These are phyloP conservation scores for Mycetomoellerius zeteki DNA, from an alignment of 1,140 invertebrate genomes.

Conservation along the genomic window DNA sequence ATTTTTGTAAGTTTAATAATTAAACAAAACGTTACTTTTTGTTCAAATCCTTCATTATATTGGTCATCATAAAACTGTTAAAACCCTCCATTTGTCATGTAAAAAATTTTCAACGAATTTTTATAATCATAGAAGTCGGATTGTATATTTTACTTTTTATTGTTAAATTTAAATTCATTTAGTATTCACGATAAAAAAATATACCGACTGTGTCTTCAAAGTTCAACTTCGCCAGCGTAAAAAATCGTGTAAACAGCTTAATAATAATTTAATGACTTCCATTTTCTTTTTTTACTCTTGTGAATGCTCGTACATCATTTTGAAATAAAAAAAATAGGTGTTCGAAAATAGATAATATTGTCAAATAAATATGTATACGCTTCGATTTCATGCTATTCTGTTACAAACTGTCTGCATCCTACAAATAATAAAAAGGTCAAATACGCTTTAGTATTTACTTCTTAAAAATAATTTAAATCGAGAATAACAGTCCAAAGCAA, in stretches of 20 bases:
- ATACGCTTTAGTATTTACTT: background rate
- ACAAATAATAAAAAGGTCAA: background rate
- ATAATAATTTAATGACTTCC: background rate
- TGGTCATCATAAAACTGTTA: too few species aligned
- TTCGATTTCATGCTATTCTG: constrained; percentile 9
- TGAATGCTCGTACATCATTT: background rate
- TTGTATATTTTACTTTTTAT: too few species aligned
- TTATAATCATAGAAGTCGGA: too few species aligned
- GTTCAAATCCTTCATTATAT: background rate
- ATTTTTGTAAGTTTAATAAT: background rate
- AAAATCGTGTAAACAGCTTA: background rate
- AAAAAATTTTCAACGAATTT: too few species aligned
- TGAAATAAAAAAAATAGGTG: background rate
- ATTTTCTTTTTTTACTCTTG: background rate
- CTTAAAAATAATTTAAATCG: background rate
- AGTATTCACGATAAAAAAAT: too few species aligned
- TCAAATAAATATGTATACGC: background rate
- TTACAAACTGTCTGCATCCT: background rate
- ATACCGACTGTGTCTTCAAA: too few species aligned
- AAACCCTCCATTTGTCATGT: too few species aligned
- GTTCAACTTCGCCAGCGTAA: background rate
- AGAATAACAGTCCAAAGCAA: background rate
- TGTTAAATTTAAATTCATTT: too few species aligned
- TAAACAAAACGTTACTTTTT: background rate
- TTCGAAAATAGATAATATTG: background rate